Base-by-base conservation (phyloP, 2,888 invertebrate species). In the Hermaeophaga mercurialis region DNA sequence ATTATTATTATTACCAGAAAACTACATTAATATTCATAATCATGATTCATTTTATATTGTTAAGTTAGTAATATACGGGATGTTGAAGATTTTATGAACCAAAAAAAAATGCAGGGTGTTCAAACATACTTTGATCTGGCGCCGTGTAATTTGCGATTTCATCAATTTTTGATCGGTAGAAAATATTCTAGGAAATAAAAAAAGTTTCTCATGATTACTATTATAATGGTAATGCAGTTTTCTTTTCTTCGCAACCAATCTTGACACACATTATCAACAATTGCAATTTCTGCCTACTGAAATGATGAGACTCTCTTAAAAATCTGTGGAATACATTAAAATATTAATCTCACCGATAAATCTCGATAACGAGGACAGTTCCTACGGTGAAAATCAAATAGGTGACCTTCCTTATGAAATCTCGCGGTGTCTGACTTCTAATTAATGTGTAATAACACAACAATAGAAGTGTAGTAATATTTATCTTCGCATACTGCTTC, bases 281-380 rank as follows among this genome's bases (percentile, higher is more conserved):
- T 11, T 31, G 12, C n/a, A 17, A 36, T 36, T 12, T 4, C 36
- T 15, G 15, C 36, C 36, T 15, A 36, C 36, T 36, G 8, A 33
- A 7, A 36, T 1, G 36, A 17, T 36, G 36, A 36, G 7, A 36
- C 8, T 36, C 8, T 7, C 36, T 8, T 11, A 36, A 17, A 36
- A 36, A 17, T 36, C 15, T 17, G 7, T 15, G 17, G 36, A 7
- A 36, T 36, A 36, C 17, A 47, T 47, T 47, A 47, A 34, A 47
- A 24, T 22, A 47, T 24, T 9, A 24, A 15, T 36, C 7, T 9
- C 11, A 24, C 1, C 15, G 7, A 47, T 47, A 47, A 47, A 47
- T 47, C 47, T 47, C n/a, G 18, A n/a, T 50, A 50, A 50, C 33
- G 41, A 50, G 50, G 41, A 50, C 33, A 41, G 33, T 33, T 50